A percentile compares a stretch with the other conserved stretches of the same genome.
Conservation (phyloP, 2,888 invertebrate species). For the Thecocarcelia acutangulata region DNA sequence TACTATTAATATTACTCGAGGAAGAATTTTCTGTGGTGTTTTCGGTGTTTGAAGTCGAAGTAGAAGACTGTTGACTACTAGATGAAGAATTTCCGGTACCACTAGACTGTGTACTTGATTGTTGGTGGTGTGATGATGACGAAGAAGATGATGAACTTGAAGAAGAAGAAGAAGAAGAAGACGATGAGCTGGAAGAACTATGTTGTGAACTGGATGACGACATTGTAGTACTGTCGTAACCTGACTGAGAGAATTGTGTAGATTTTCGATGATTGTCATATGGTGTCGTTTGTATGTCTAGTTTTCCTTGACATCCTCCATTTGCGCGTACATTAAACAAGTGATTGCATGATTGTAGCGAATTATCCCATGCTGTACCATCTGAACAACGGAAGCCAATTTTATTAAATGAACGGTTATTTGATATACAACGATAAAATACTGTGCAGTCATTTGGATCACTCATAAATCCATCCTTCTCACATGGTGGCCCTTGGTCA, state of each 20-base stretch:
- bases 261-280: constrained; percentile 72
- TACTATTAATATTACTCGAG: neutral
- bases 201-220: constrained; percentile 74
- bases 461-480: constrained; percentile 87
- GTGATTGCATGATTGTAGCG: constrained; percentile 87
- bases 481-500: constrained; percentile 81
- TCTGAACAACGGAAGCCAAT: constrained; percentile 88
- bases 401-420: constrained; percentile 84
- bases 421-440: constrained; percentile 89
- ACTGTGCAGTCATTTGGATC: constrained; percentile 87
- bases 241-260: constrained; percentile 74
- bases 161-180: constrained; percentile 70
- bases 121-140: constrained; percentile 51
- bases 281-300: constrained; percentile 70
- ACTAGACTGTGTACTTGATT: constrained; percentile 68
- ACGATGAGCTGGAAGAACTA: constrained; percentile 72
- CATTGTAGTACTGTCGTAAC: constrained; percentile 74
- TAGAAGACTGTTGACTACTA: constrained; percentile 64
- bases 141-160: constrained; percentile 54
- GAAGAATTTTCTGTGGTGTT: neutral
- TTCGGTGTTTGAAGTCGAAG: constrained; percentile 45
- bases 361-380: constrained; percentile 90
- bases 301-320: constrained; percentile 79
- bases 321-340: constrained; percentile 85
- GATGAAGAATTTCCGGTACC: constrained; percentile 70